phyloP scores from a whole-genome alignment of 1,140 invertebrate species.

The Cherax quadricarinatus region DNA sequence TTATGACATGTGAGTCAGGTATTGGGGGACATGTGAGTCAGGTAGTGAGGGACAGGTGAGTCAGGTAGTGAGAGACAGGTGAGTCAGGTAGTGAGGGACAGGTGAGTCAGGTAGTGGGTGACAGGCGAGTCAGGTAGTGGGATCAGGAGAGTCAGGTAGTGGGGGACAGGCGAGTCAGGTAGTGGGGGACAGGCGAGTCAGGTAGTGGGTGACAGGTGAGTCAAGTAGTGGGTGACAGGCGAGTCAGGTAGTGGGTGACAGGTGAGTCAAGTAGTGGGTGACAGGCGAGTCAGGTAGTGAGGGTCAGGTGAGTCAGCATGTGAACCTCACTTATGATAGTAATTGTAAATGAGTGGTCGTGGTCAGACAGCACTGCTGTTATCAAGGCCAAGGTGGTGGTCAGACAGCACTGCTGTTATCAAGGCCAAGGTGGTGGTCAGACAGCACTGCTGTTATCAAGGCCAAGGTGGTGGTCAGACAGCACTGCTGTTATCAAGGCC shows the following conservation, averaged over 20 bases:
- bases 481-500: too few relatives aligned
- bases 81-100: conserved; percentile 5
- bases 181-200: conserved; percentile 11
- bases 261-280: not conserved
- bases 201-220: conserved; percentile 13
- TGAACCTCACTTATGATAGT: too few relatives aligned
- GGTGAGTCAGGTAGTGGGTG: not conserved
- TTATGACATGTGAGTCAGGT: not conserved
- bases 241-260: conserved; percentile 1
- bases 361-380: too few relatives aligned
- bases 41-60: conserved; percentile 17
- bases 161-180: conserved; percentile 5
- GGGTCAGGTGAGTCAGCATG: too few relatives aligned
- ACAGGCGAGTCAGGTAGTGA: too few relatives aligned
- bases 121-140: conserved; percentile 10
- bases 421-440: too few relatives aligned
- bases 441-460: too few relatives aligned
- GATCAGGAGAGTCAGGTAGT: conserved; percentile 1
- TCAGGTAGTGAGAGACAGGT: conserved; percentile 4
- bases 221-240: conserved; percentile 2
- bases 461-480: too few relatives aligned
- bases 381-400: too few relatives aligned
- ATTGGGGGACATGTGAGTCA: conserved; percentile 1
- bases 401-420: too few relatives aligned
- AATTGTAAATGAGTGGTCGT: too few relatives aligned